Evolutionary conservation across 2,888 invertebrate genomes (phyloP).

Genomic region (Hirudinaria manillensis): DNA sequence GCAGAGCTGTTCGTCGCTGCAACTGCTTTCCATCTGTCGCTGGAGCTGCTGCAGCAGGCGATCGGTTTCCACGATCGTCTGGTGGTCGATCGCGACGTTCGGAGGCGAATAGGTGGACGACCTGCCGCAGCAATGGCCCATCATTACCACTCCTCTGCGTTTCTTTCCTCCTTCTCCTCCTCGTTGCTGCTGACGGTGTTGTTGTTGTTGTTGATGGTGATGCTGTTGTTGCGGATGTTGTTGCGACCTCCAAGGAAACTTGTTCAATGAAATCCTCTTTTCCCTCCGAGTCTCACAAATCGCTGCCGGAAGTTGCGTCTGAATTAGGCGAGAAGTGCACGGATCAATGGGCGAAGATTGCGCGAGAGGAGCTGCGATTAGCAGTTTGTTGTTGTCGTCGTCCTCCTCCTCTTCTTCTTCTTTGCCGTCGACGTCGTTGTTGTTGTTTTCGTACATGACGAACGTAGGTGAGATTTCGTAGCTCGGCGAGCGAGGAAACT

Average conservation of each 20-base stretch:
- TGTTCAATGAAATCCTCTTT: too few relatives aligned
- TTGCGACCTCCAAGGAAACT: neutral
- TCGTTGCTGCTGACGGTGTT: neutral
- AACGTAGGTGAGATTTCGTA: conserved; percentile 17
- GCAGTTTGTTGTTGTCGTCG: neutral
- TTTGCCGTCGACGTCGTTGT: neutral
- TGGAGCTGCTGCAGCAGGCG: conserved; percentile 20
- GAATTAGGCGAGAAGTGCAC: neutral
- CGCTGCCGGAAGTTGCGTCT: neutral
- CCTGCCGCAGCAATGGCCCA: conserved; percentile 1
- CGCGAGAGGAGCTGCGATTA: neutral
- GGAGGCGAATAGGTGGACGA: conserved; percentile 21
- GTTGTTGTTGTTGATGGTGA: too few relatives aligned
- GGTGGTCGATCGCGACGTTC: conserved; percentile 24
- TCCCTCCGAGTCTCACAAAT: too few relatives aligned
- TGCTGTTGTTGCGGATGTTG: too few relatives aligned
- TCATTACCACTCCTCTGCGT: neutral
- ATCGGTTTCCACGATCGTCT: conserved; percentile 25
- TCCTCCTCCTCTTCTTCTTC: too few relatives aligned
- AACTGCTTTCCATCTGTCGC: conserved; percentile 14
- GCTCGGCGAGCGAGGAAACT: conserved; percentile 25
- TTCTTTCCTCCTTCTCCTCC: neutral
- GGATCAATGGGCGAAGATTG: neutral
- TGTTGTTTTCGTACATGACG: neutral
- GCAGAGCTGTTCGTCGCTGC: conserved; percentile 22